Evolutionary conservation across 2,113 vertebrate species (phyloP).

Genomic region (Myocastor coypus): DNA sequence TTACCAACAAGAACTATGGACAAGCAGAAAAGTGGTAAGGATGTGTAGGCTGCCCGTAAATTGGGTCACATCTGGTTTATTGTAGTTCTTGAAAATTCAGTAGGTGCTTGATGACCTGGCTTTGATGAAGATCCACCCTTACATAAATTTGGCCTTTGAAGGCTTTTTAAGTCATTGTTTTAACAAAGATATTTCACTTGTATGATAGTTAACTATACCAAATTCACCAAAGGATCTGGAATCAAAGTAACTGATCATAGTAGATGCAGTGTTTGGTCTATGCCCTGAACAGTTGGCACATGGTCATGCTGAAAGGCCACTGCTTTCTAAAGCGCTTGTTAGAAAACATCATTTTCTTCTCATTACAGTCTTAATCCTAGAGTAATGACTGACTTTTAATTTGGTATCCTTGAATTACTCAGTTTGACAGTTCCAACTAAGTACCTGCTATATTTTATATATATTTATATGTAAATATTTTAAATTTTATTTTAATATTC

Average conservation of each 20-base stretch:
- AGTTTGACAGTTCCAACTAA: background rate
- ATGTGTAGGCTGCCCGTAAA: background rate
- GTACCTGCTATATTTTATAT: background rate
- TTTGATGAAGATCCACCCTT: constrained; percentile 8
- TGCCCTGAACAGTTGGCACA: background rate
- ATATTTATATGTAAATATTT: background rate
- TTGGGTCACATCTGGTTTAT: background rate
- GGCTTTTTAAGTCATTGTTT: background rate
- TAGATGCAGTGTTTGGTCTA: background rate
- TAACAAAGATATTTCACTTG: constrained; percentile 44
- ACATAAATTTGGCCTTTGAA: constrained; percentile 49
- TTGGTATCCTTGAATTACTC: constrained; percentile 2
- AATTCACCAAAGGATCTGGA: background rate
- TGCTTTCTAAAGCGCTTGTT: constrained; percentile 48
- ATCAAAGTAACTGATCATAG: constrained; percentile 11
- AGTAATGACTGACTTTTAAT: background rate
- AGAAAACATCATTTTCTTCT: background rate
- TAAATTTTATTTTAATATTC: background rate
- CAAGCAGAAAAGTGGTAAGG: constrained; percentile 93
- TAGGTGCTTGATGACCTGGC: background rate
- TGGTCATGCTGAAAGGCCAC: background rate
- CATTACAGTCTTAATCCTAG: constrained; percentile 24
- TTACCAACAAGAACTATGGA: constrained; percentile 88
- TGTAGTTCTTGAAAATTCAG: background rate
- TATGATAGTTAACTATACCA: background rate